phyloP scores from a whole-genome alignment of 2,888 invertebrate genomes.

The Tachina grossa region DNA sequence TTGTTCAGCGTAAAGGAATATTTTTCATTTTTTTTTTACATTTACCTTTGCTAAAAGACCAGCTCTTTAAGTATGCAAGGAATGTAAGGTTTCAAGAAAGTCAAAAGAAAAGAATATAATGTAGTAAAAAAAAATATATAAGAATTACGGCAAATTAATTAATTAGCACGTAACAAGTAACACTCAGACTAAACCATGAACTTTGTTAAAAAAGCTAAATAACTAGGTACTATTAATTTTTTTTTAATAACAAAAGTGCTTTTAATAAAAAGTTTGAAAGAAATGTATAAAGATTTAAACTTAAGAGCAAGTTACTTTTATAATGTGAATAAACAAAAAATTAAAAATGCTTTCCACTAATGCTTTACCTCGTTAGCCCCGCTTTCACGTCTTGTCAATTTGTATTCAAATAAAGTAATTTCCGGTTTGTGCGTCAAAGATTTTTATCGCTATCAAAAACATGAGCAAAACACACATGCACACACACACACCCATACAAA shows the following conservation, averaged over 20 bases:
- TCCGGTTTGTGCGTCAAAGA: slow-evolving; percentile 45
- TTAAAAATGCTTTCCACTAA: background rate
- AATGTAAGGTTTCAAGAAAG: background rate
- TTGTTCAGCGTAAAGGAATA: background rate
- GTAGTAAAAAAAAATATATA: background rate
- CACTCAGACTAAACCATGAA: background rate
- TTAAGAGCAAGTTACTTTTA: background rate
- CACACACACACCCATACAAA: background rate
- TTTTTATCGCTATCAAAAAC: slow-evolving; percentile 25
- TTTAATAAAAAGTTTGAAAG: background rate
- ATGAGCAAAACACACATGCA: background rate
- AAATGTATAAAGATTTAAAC: background rate
- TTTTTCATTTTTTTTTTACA: background rate
- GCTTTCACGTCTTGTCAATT: slow-evolving; percentile 14
- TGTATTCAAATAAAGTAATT: slow-evolving; percentile 49
- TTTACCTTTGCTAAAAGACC: background rate
- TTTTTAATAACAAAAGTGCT: background rate
- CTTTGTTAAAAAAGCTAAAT: background rate
- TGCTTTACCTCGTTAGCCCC: background rate
- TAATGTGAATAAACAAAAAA: background rate
- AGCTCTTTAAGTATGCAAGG: background rate
- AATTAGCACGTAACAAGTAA: slow-evolving; percentile 2
- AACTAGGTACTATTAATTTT: background rate
- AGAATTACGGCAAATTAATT: slow-evolving; percentile 11
- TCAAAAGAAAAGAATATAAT: background rate